Conservation (phyloP, 2,797 vertebrate species). For the Heteromormyrus szaboi region DNA sequence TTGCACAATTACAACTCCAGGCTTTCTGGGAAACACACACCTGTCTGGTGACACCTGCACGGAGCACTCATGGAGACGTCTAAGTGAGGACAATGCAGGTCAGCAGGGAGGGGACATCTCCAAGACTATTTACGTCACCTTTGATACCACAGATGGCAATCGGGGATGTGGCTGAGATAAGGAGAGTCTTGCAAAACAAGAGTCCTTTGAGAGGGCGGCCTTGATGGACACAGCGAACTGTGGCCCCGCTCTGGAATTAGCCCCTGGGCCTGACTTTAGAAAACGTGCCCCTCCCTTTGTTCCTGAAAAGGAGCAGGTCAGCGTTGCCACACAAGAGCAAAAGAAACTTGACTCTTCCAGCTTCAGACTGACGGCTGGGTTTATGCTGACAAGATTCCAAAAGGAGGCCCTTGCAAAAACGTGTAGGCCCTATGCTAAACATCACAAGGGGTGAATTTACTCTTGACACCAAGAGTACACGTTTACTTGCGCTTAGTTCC, state of each 20-base stretch:
- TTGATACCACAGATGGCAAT: conserved; percentile 36
- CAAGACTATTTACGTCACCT: conserved; percentile 33
- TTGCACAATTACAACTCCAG: not conserved
- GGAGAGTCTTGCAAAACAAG: conserved; percentile 28
- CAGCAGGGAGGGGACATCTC: conserved; percentile 27
- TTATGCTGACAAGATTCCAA: not conserved
- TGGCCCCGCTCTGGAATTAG: not conserved
- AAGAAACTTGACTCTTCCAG: not conserved
- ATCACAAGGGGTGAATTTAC: not conserved
- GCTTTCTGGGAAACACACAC: not conserved
- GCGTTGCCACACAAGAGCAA: not conserved
- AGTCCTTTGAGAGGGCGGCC: conserved; percentile 1
- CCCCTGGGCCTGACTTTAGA: not conserved
- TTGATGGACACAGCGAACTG: not conserved
- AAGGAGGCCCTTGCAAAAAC: not conserved
- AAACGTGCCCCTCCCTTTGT: not conserved
- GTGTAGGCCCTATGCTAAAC: not conserved
- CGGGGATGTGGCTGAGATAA: conserved; percentile 36
- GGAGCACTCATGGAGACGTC: not conserved
- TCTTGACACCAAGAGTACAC: not conserved
- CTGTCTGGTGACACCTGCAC: not conserved
- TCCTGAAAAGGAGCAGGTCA: not conserved
- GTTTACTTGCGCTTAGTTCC: not conserved
- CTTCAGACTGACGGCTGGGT: not conserved
- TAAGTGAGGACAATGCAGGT: conserved; percentile 8